These are phyloP conservation scores for Anguilla marmorata DNA, from an alignment of 2,797 vertebrate species.

Conservation along the genomic window DNA sequence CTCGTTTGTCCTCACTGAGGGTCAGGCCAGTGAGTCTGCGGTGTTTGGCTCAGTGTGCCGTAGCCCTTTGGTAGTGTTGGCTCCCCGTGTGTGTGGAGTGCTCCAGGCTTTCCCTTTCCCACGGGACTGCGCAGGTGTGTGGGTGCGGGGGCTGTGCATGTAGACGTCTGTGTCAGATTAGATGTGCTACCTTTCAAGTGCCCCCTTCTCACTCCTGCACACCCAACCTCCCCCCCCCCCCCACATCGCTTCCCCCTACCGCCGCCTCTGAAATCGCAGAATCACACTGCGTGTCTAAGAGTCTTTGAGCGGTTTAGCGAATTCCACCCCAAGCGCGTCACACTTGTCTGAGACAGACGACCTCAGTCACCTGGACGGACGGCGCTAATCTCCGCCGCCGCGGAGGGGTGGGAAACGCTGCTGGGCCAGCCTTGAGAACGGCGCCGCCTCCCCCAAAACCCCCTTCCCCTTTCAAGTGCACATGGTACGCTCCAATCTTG, in stretches of 20 bases:
- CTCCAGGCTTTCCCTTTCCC: not conserved
- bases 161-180: not conserved
- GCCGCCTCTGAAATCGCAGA: not conserved
- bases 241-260: not conserved
- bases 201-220: not conserved
- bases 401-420: not conserved
- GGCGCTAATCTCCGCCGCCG: not conserved
- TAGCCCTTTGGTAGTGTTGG: not conserved
- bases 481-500: not conserved
- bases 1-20: not conserved
- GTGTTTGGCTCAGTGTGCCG: not conserved
- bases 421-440: not conserved
- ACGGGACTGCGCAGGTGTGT: not conserved
- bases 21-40: not conserved
- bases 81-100: not conserved
- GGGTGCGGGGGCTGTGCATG: not conserved
- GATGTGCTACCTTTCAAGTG: not conserved
- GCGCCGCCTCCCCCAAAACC: not conserved
- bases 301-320: not conserved
- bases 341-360: not conserved
- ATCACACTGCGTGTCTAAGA: not conserved
- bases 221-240: not conserved
- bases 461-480: not conserved
- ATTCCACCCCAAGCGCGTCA: not conserved
- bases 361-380: not conserved